Conservation (phyloP, 2,888 invertebrate species). For the Neuroscelio doddi region DNA sequence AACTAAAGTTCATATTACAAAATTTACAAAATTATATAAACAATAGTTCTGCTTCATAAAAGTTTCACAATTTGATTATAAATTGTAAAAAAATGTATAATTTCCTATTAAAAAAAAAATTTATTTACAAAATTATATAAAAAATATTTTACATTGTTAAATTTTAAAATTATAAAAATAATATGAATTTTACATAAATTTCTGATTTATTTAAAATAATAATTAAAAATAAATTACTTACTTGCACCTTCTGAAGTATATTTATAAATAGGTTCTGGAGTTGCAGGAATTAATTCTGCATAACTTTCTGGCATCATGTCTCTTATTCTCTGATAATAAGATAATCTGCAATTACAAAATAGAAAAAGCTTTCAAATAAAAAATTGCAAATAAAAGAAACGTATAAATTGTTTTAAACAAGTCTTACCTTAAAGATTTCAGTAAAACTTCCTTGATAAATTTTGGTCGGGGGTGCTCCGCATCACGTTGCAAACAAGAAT, state of each 20-base stretch:
- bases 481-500: conserved; percentile 87
- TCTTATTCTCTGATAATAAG: conserved; percentile 93
- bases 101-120: background rate
- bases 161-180: background rate
- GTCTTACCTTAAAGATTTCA: conserved; percentile 93
- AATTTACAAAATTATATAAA: too few species aligned
- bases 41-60: too few species aligned
- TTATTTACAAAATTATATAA: background rate
- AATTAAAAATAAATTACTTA: conserved; percentile 71
- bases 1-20: too few species aligned
- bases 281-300: conserved; percentile 85
- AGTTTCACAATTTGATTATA: too few species aligned
- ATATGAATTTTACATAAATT: background rate
- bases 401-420: conserved; percentile 14
- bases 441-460: conserved; percentile 93
- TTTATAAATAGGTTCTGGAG: conserved; percentile 91
- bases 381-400: background rate
- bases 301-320: conserved; percentile 94
- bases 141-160: too few species aligned
- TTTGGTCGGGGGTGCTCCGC: conserved; percentile 93
- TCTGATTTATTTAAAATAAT: too few species aligned
- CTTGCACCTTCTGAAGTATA: conserved; percentile 93
- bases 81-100: too few species aligned
- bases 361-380: conserved; percentile 15
- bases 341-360: conserved; percentile 77